Conservation (phyloP, 2,113 vertebrate genomes). For the Tautogolabrus adspersus region DNA sequence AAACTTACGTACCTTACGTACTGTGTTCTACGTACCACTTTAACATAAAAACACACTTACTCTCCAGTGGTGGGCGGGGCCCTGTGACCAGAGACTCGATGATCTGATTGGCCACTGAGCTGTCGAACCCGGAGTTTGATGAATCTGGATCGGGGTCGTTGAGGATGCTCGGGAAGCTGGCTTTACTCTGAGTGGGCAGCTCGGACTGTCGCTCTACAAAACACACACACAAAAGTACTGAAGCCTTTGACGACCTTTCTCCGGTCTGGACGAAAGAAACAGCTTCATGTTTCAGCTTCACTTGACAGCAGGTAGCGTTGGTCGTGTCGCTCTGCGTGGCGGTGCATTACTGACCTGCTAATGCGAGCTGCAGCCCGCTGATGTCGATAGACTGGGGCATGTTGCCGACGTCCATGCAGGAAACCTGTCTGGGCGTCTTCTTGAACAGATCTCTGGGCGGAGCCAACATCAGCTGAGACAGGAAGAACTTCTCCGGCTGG, state of each 20-base stretch:
- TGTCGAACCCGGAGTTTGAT: slow-evolving; percentile 97
- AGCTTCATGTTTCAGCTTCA: neutral
- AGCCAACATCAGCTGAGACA: slow-evolving; percentile 97
- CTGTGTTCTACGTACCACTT: neutral
- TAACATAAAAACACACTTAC: slow-evolving; percentile 80
- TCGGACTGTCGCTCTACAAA: slow-evolving; percentile 94
- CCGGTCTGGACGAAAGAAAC: no score
- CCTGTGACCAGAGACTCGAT: slow-evolving; percentile 97
- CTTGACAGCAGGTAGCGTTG: neutral
- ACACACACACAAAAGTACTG: neutral
- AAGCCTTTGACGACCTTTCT: no score
- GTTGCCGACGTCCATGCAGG: slow-evolving; percentile 92
- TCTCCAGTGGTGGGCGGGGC: slow-evolving; percentile 96
- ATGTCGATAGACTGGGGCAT: slow-evolving; percentile 95
- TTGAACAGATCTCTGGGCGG: slow-evolving; percentile 97
- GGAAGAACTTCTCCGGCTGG: slow-evolving; percentile 96
- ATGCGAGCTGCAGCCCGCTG: slow-evolving; percentile 94
- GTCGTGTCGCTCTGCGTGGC: neutral
- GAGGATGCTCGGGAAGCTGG: slow-evolving; percentile 96
- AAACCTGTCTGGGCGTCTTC: slow-evolving; percentile 97
- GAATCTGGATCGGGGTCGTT: slow-evolving; percentile 98
- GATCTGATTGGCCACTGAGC: slow-evolving; percentile 97
- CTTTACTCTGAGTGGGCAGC: slow-evolving; percentile 97
- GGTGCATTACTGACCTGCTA: slow-evolving; percentile 86
- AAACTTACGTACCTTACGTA: no score